Evolutionary conservation across 64 coral and sea anemone species (phyloP), one percentile per base, ranked within the genome.

Genomic region (Porites lutea): DNA sequence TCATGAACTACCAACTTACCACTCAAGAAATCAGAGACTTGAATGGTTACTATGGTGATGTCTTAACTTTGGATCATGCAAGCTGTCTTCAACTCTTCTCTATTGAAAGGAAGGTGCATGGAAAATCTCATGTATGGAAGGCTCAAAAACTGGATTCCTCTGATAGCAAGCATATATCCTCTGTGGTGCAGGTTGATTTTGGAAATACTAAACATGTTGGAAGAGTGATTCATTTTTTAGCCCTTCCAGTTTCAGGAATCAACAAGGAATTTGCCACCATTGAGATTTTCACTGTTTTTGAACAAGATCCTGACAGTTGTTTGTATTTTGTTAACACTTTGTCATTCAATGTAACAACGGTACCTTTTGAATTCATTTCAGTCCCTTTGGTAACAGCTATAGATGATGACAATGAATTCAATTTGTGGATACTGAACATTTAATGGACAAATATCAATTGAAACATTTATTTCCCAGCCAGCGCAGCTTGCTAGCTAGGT

Each of bases 311-410:
- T 71, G 4, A 63, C 10, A 63, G 60, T 45, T 51, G 76, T 79
- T 79, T 79, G 21, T 75, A 75, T 75, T 75, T 75, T 75, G 76
- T 79, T 79, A 52, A 79, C 76, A 79, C 76, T 79, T 79, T 79
- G 76, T 79, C 76, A 45, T 48, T 49, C 76, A 5, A 79, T 79
- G 76, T 79, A 5, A 79, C 76, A 79, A 79, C 76, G 5, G 5
- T 79, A 79, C 76, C 76, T 79, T 79, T 79, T 79, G 76, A 53
- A 79, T 79, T 79, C 76, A 5, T 79, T 79, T 27, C 76, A 79
- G 76, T 79, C 76, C 76, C 76, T 79, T 79, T 79, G 76, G 76
- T 79, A 79, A 79, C 76, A 49, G 48, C 76, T 79, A 15, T 15
- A 79, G 3, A 79, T 79, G 76, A 79, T 16, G 0, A 79, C 76